A percentile compares a stretch with the other conserved stretches of the same genome.
Evolutionary conservation across 2,797 vertebrate genomes (phyloP).

Genomic region (Chloroceryle amazona): DNA sequence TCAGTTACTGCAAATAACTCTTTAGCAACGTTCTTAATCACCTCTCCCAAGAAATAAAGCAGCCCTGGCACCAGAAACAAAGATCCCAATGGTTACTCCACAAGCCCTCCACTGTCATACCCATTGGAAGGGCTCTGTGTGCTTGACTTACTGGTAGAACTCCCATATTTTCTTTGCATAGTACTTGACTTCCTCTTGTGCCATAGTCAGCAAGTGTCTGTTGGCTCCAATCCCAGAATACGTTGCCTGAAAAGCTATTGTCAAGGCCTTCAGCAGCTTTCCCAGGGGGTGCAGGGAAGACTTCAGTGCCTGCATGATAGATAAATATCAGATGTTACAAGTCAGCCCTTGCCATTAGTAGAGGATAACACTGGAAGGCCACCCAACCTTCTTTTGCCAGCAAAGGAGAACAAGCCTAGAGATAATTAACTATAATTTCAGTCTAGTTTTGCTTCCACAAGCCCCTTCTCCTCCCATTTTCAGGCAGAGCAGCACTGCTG

Average conservation of each 20-base stretch:
- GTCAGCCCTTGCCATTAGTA: not conserved
- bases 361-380: not conserved
- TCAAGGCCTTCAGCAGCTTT: constrained; percentile 75
- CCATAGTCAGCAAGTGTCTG: constrained; percentile 82
- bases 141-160: constrained; percentile 76
- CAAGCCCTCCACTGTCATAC: rapidly evolving
- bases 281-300: constrained; percentile 79
- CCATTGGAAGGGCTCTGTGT: rapidly evolving
- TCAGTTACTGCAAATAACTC: not conserved
- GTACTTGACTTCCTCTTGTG: constrained; percentile 83
- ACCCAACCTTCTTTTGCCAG: not conserved
- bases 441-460: not conserved
- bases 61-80: too few relatives aligned
- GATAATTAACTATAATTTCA: not conserved
- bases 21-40: not conserved
- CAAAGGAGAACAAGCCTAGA: not conserved
- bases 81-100: rapidly evolving
- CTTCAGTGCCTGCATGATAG: constrained; percentile 64
- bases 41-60: not conserved
- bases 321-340: not conserved
- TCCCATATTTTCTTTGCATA: constrained; percentile 80
- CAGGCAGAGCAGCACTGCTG: not conserved
- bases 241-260: constrained; percentile 79
- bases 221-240: constrained; percentile 80
- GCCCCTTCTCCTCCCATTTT: not conserved